phyloP scores from a whole-genome alignment of 1,140 invertebrate species.

The Stenopsyche tienmushanensis region DNA sequence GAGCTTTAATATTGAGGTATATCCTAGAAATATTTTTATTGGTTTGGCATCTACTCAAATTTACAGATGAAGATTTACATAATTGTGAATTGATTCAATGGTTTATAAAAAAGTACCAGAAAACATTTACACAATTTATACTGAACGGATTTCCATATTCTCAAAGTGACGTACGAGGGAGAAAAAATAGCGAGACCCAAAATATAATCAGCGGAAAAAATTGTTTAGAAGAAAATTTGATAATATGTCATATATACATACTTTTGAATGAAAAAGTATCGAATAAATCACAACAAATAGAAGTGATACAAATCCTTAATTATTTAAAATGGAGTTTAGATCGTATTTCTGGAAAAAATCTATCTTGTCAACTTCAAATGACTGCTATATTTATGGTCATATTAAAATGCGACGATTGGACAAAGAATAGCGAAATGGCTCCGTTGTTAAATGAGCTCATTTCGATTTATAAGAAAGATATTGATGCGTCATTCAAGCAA shows the following conservation, averaged over 20 bases:
- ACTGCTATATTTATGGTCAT: slow-evolving; percentile 50
- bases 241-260: slow-evolving; percentile 56
- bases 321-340: slow-evolving; percentile 54
- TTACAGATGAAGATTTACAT: slow-evolving; percentile 46
- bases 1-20: slow-evolving; percentile 57
- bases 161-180: slow-evolving; percentile 32
- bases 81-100: slow-evolving; percentile 47
- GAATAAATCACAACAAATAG: slow-evolving; percentile 46
- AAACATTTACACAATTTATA: slow-evolving; percentile 55
- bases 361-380: slow-evolving; percentile 44
- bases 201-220: slow-evolving; percentile 47
- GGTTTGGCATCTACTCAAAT: slow-evolving; percentile 56
- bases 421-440: slow-evolving; percentile 45
- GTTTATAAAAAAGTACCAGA: slow-evolving; percentile 57
- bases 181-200: slow-evolving; percentile 5
- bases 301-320: slow-evolving; percentile 47
- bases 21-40: slow-evolving; percentile 59
- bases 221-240: slow-evolving; percentile 55
- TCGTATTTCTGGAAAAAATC: slow-evolving; percentile 37
- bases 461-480: slow-evolving; percentile 46
- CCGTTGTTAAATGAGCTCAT: slow-evolving; percentile 51
- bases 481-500: slow-evolving; percentile 46
- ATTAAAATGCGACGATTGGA: slow-evolving; percentile 50
- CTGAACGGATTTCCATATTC: slow-evolving; percentile 59
- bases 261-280: slow-evolving; percentile 51